phyloP scores from a whole-genome alignment of 2,888 invertebrate genomes.

The Cryptus armator region DNA sequence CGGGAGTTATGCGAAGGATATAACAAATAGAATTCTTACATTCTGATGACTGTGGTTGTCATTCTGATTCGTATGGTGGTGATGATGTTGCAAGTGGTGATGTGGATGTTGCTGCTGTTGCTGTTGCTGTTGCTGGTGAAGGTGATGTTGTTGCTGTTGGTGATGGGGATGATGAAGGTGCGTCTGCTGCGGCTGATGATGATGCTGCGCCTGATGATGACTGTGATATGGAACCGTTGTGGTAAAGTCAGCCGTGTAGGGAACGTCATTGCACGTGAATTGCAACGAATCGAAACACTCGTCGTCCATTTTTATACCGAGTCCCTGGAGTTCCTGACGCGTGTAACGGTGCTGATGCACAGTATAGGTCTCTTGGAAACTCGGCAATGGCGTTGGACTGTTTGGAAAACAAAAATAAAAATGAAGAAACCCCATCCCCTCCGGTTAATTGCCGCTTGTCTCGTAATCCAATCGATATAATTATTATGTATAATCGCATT shows the following conservation, averaged over 20 bases:
- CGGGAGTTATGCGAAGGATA: background rate
- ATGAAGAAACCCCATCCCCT: background rate
- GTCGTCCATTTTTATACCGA: conserved; percentile 94
- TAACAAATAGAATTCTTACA: conserved; percentile 55
- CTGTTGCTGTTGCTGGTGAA: conserved; percentile 86
- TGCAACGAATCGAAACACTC: conserved; percentile 90
- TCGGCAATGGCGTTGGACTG: conserved; percentile 90
- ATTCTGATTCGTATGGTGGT: conserved; percentile 76
- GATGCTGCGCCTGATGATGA: conserved; percentile 74
- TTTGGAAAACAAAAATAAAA: conserved; percentile 42
- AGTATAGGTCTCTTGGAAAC: conserved; percentile 95
- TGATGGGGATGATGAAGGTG: conserved; percentile 84
- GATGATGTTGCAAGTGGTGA: conserved; percentile 74
- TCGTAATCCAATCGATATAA: conserved; percentile 4
- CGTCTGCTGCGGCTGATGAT: conserved; percentile 67
- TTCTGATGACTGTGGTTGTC: conserved; percentile 84
- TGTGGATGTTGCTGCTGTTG: conserved; percentile 81
- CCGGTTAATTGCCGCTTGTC: background rate
- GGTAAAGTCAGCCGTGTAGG: conserved; percentile 79
- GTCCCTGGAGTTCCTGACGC: conserved; percentile 88
- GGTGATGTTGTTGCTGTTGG: conserved; percentile 84
- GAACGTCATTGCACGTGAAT: conserved; percentile 77
- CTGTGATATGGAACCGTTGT: conserved; percentile 78
- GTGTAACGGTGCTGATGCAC: conserved; percentile 89
- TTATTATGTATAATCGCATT: background rate